Evolutionary conservation across 2,888 invertebrate genomes (phyloP), one percentile per base, ranked within the genome.

Genomic region (Dasypogon diadema): DNA sequence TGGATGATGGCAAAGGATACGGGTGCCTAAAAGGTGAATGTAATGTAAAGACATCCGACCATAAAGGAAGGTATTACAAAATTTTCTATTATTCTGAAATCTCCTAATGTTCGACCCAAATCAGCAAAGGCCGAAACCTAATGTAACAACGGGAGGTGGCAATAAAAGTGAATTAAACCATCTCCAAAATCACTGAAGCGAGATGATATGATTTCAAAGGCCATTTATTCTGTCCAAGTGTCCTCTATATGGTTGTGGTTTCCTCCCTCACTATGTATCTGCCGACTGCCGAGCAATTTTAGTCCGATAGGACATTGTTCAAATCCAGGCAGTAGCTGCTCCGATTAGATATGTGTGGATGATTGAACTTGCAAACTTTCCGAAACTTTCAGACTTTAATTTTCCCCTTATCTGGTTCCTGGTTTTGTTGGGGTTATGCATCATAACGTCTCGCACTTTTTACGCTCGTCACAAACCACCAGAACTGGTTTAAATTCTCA

Each of bases 151-250:
- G 58, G 70, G 18, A 56, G 75, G 75, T 75, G 70, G 75, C 75
- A 75, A 75, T 75, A 75, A 75, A 75, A 75, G 56, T 75, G 75
- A 75, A 75, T 75, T 75, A 75, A 75, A 75, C 75, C 75, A 75
- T 75, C 75, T 75, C 75, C 56, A 75, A 74, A 75, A 68, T 75
- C 51, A 70, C 75, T 70, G 70, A 75, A 75, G 70, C 70, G 75
- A 75, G 68, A 75, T 75, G 75, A 68, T 75, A 75, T 75, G 75
- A 75, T 75, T 75, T 75, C 75, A 75, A 68, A 75, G 75, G 68
- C 75, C 75, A 75, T 75, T 75, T 75, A 70, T 75, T 75, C 56
- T 75, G 68, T 75, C 54, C 48, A 22, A 75, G 75, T 65, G 65
- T 63, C 75, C 65, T 37, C 65, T 37, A 63, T 65, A 75, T 75